These are phyloP conservation scores for Drosophila cardini DNA, from an alignment of 1,140 invertebrate species.

Conservation along the genomic window DNA sequence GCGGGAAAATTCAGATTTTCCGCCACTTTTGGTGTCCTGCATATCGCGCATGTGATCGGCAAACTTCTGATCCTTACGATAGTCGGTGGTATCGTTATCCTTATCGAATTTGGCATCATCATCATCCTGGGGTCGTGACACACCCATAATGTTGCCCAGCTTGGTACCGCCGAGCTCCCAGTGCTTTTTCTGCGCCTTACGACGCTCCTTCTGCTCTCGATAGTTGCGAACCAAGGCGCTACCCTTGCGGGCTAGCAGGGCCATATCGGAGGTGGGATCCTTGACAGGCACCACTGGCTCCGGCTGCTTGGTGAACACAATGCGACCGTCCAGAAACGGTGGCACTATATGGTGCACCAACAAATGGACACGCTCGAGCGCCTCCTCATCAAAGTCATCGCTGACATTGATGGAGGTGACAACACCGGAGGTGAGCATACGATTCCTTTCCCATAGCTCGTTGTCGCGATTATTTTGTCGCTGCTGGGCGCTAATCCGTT, in stretches of 20 bases:
- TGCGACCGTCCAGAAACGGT: conserved; percentile 98
- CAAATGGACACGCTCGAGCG: conserved; percentile 95
- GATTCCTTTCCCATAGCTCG: conserved; percentile 99
- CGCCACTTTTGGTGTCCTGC: conserved; percentile 86
- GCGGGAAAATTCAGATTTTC: conserved; percentile 95
- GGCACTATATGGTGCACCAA: conserved; percentile 99
- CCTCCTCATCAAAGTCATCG: conserved; percentile 97
- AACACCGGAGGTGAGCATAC: conserved; percentile 98
- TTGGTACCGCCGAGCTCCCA: conserved; percentile 99
- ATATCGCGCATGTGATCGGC: conserved; percentile 95
- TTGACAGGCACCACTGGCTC: conserved; percentile 95
- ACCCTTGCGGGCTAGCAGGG: conserved; percentile 97
- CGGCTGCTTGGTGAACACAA: conserved; percentile 99
- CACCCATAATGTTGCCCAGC: conserved; percentile 98
- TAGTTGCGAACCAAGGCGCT: conserved; percentile 94
- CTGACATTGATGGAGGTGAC: conserved; percentile 95
- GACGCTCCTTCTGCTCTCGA: conserved; percentile 97
- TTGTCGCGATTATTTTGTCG: conserved; percentile 98
- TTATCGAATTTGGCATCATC: conserved; percentile 88
- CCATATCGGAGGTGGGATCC: conserved; percentile 99
- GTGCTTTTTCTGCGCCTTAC: conserved; percentile 98
- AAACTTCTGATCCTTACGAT: conserved; percentile 96
- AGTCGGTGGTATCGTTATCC: conserved; percentile 89
- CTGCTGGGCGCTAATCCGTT: conserved; percentile 96
- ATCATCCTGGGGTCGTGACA: conserved; percentile 93